Percentiles rank a stretch among this genome's conserved stretches.
phyloP scores from a whole-genome alignment of 2,888 invertebrate species.

The Eledone cirrhosa region DNA sequence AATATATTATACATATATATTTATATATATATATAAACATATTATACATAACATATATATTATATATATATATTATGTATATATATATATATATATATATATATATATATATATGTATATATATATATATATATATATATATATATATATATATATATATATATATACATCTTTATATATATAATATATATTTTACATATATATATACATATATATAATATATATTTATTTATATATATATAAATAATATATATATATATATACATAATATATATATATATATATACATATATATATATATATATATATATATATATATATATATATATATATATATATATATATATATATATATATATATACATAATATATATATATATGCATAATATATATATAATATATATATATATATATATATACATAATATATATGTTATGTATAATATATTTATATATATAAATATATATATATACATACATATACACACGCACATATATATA shows the following conservation, averaged over 20 bases:
- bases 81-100: too few species aligned
- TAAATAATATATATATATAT: too few species aligned
- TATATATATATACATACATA: slow-evolving; percentile 5
- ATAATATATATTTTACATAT: too few species aligned
- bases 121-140: background rate
- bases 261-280: background rate
- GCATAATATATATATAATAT: too few species aligned
- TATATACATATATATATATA: background rate
- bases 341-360: background rate
- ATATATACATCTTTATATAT: slow-evolving; percentile 14
- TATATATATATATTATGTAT: too few species aligned
- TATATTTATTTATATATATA: background rate
- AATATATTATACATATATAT: too few species aligned
- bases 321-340: background rate
- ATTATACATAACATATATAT: too few species aligned
- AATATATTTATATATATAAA: slow-evolving; percentile 9
- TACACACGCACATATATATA: background rate
- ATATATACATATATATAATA: background rate
- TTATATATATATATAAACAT: too few species aligned
- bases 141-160: slow-evolving; percentile 18
- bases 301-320: slow-evolving; percentile 1
- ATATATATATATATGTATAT: background rate
- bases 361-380: too few species aligned
- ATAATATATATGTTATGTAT: too few species aligned
- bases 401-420: too few species aligned